Base-by-base conservation (phyloP, 2,113 vertebrate species). In the Mastomys natalensis region DNA sequence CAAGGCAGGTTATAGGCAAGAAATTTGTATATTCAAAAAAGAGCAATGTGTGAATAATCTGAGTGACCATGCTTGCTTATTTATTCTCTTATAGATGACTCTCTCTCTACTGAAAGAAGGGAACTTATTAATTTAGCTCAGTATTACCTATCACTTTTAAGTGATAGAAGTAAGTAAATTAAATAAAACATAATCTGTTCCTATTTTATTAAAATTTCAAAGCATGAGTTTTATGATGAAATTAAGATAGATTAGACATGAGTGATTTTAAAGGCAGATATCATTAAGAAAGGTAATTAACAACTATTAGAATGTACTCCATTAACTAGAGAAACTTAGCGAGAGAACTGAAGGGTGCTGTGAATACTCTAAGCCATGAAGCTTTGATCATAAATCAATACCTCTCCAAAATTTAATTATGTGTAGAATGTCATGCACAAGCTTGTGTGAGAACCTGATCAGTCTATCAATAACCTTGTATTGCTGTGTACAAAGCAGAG, bases 221-320 rank as follows among this genome's bases (percentile, higher is more conserved):
- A 93, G 64, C 29, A 88, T 34, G 77, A 76, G 21, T 58, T 93
- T 43, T 58, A 86, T 72, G 60, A 58, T 77, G 34, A 88, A 78
- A 48, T 93, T 62, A 64, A 84, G 90, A 77, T 76, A 8, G 37
- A 88, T 66, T 85, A 85, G 70, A 64, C 60, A 22, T 40, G 86
- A 82, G 3, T 93, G 45, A 93, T 92, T 93, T 97, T 89, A 62
- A 93, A 89, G 88, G 51, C 58, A 81, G 58, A 72, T 13, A 58
- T 85, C 51, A 80, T 85, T 93, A 84, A 85, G 82, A 76, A 78
- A 82, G 80, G 11, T 55, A 45, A 76, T 91, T 53, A 85, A 37
- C 22, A 86, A 31, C 31, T 78, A 37, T 62, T 86, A 87, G 48
- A 89, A 87, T 15, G 19, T 87, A 93, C 40, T 85, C 4, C 7